A percentile compares a stretch with the other conserved stretches of the same genome.
Conservation (phyloP, 2,888 invertebrate genomes). For the Xylocampa areola region DNA sequence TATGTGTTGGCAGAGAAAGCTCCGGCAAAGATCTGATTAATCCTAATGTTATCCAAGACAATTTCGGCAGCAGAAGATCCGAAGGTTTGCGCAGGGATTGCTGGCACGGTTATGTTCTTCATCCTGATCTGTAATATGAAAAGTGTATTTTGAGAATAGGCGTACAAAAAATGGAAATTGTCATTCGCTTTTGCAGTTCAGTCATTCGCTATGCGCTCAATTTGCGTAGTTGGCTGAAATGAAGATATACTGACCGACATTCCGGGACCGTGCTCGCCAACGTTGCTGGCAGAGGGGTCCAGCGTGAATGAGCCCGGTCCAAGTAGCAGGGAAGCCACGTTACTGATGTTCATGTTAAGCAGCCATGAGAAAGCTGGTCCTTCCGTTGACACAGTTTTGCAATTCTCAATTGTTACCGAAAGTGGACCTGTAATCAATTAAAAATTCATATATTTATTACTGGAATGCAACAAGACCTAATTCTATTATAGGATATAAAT, state of each 20-base stretch:
- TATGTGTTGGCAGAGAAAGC: slow-evolving; percentile 92
- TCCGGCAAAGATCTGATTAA: slow-evolving; percentile 89
- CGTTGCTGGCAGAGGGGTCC: slow-evolving; percentile 89
- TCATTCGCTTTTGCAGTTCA: slow-evolving; percentile 40
- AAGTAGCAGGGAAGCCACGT: slow-evolving; percentile 89
- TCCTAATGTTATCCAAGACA: slow-evolving; percentile 84
- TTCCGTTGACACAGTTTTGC: slow-evolving; percentile 90
- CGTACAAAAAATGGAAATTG: neutral
- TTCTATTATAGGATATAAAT: neutral
- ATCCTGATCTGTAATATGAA: slow-evolving; percentile 90
- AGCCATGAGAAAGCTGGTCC: slow-evolving; percentile 92
- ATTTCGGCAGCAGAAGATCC: slow-evolving; percentile 91
- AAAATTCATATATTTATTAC: slow-evolving; percentile 16
- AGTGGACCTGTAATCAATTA: slow-evolving; percentile 89
- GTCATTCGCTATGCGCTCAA: slow-evolving; percentile 39
- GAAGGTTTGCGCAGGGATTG: slow-evolving; percentile 91
- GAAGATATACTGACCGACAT: slow-evolving; percentile 81
- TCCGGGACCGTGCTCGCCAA: slow-evolving; percentile 91
- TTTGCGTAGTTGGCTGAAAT: slow-evolving; percentile 27
- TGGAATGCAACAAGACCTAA: too few relatives aligned
- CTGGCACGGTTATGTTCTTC: slow-evolving; percentile 89
- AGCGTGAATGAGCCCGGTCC: slow-evolving; percentile 91
- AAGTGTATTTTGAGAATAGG: slow-evolving; percentile 4
- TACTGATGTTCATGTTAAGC: slow-evolving; percentile 89
- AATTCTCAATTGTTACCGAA: slow-evolving; percentile 90